Base-by-base conservation (phyloP, 1,140 invertebrate species). In the Apis laboriosa region DNA sequence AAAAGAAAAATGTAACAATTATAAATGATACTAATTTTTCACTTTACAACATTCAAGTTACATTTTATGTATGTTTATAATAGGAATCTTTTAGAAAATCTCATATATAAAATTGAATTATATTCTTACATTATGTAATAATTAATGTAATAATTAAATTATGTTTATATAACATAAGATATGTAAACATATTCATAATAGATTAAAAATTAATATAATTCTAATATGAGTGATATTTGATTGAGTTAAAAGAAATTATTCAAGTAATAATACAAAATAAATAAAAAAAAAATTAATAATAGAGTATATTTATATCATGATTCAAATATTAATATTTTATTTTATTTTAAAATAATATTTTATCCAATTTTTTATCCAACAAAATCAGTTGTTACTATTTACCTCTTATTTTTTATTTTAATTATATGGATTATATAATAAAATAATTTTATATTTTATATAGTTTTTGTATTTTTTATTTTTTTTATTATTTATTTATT, bases 121-220 rank as follows among this genome's bases (percentile, higher is more conserved):
- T 77, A 64, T 66, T 53, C 19, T 66, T 77, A 61, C 49, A 64
- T 63, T 55, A 63, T 55, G 24, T 77, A 76, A 21, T 51, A 7
- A 43, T 43, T 43, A 43, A 43, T 43, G 24, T 76, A 76, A 24
- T 64, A 19, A 15, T 28, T 15, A 63, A 60, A 51, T 61, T 60
- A 75, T 63, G n/a, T 61, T 51, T 51, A 51, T 28, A 19, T 75
- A 53, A n/a, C 24, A 43, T 7, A 56, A 55, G 12, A 74, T 58
- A 74, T 74, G 13, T 74, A 60, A 60, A 58, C 53, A 74, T 43
- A 56, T 66, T 68, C 49, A 68, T 53, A 70, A 51, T 70, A 70
- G 43, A n/a, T 70, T 70, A 70, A n/a, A 49, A 51, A 70, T 51
- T 34, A 51, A 13, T 68, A 34, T 66, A 66, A 66, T 21, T 43